A percentile compares a stretch with the other conserved stretches of the same genome.
These are phyloP conservation scores for Lasioglossum malachurum DNA, from an alignment of 2,888 invertebrate species.

Conservation along the genomic window DNA sequence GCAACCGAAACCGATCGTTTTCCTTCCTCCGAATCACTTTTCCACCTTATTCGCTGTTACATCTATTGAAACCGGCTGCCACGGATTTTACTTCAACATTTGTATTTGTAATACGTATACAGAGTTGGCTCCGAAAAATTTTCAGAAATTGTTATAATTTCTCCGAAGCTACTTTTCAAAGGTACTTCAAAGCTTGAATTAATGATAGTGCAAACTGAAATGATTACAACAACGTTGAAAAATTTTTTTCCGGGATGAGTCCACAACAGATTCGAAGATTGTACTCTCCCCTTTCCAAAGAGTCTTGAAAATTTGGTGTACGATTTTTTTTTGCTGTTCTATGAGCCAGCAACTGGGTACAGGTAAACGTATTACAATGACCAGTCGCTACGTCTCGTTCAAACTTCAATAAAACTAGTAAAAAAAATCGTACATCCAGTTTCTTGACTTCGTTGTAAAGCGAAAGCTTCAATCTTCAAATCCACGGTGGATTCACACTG, in stretches of 20 bases:
- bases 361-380: no score
- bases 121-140: no score
- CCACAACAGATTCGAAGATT: no score
- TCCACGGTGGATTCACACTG: neutral
- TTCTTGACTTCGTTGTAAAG: neutral
- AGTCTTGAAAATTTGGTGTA: neutral
- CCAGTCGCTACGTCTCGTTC: no score
- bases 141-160: no score
- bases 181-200: no score
- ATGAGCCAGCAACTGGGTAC: neutral
- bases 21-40: neutral
- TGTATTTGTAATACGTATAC: no score
- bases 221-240: no score
- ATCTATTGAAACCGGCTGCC: neutral
- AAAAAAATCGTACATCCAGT: neutral
- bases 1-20: neutral
- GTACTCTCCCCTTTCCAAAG: no score
- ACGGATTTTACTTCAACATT: neutral
- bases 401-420: neutral
- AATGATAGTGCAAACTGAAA: no score
- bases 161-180: no score
- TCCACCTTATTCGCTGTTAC: neutral
- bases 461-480: neutral
- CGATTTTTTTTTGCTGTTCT: neutral
- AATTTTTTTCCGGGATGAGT: no score